Base-by-base conservation (phyloP, 2,797 vertebrate species). In the Triplophysa yarkandensis region DNA sequence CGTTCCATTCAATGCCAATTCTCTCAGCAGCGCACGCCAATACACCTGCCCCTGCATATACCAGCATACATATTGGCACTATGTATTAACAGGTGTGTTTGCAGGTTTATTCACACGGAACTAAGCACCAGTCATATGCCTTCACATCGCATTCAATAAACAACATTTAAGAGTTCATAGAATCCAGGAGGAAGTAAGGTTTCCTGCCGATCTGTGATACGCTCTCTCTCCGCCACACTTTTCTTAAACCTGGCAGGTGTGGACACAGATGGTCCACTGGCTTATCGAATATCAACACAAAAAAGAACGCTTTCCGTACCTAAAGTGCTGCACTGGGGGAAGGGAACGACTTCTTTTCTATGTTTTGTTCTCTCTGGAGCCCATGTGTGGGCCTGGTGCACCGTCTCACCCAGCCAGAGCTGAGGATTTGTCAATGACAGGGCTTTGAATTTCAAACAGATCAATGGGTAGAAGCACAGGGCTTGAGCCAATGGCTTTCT, bases 381-480 rank as follows among this genome's bases (percentile, higher is more conserved):
- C 3, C 16, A 62, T 76, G 69, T 77, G 68, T 54, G 58, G 19
- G 43, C 52, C 66, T 57, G 54, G 48, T 43, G 55, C 8, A 78
- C 57, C 74, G 32, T 50, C 60, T 71, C 68, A 70, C 75, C 58
- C 39, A 75, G 76, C 61, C 16, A 25, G 66, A 80, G 74, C 74
- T 81, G 72, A 63, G 50, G 78, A 75, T 75, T 78, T 75, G 86
- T 90, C 86, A 76, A 87, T 88, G 81, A 77, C 80, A 76, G 75
- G 84, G 87, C 87, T 90, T 86, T 86, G 83, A 88, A 82, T 91
- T 90, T 90, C 82, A 87, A 90, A 87, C 88, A 89, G 89, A 91
- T 92, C 90, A 88, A 91, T 90, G 89, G 70, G 76, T 65, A 84
- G 84, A 80, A 84, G 86, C 74, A 77, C 80, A 83, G 83, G n/a